Evolutionary conservation across 2,888 invertebrate genomes (phyloP), one percentile per base, ranked within the genome.

Genomic region (Thymelicus sylvestris): DNA sequence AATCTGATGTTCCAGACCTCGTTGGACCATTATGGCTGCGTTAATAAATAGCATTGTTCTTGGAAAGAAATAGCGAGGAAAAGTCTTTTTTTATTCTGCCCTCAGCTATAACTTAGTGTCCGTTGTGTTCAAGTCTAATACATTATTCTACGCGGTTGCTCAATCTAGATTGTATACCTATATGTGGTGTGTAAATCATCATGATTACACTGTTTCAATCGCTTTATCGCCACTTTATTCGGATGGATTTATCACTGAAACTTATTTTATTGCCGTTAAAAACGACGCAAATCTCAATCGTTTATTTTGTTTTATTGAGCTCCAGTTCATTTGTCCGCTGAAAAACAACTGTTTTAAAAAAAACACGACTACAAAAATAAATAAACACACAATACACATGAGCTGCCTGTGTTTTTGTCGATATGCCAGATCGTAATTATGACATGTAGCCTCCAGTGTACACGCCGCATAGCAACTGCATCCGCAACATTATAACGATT

Each of bases 401-500:
- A 52, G 6, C 47, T 55, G 8, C 13, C 15, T 19, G 13, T 70
- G 52, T 70, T 71, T 55, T 66, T 41, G 60, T 71, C 65, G 38
- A 60, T 47, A 55, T 62, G 19, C 19, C 19, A 44, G 61, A 65
- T 65, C 52, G 38, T 66, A 61, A 62, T 52, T 61, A 65, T 71
- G 66, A 66, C 61, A 52, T 69, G 73, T 69, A 64, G 71, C 74
- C 74, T 57, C 31, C 65, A 61, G 74, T 61, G 64, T 68, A 73
- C 74, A 74, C 72, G 73, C 74, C 50, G 80, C 83, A 80, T 86
- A 81, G 87, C 88, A 88, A 88, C 88, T 86, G 87, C 86, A 86
- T 83, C 80, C 77, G 83, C 83, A 84, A 88, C 87, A 86, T 86
- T 84, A 84, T 82, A 83, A 77, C 83, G 85, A 87, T 83, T 81